Evolutionary conservation across 2,888 invertebrate genomes (phyloP).

Genomic region (Melinopterus prodromus): DNA sequence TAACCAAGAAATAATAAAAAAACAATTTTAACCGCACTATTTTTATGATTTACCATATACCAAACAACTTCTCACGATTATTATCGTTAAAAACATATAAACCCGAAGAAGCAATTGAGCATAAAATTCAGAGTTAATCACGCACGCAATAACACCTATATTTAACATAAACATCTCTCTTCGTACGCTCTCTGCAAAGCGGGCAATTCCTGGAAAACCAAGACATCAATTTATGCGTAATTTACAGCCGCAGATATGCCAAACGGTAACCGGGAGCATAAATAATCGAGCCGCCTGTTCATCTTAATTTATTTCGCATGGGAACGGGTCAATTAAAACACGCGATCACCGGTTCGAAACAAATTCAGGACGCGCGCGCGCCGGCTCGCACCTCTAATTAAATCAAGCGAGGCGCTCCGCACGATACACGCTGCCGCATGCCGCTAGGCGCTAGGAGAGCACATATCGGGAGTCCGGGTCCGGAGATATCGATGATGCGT

Average conservation of each 20-base stretch:
- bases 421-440: no score
- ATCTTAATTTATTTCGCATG: not conserved
- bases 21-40: no score
- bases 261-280: not conserved
- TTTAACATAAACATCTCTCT: conserved; percentile 4
- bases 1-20: no score
- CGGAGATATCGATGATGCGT: no score
- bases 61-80: not conserved
- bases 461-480: no score
- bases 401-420: not conserved
- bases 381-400: not conserved
- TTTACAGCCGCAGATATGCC: not conserved
- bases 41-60: not conserved
- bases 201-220: not conserved
- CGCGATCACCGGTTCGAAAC: not conserved
- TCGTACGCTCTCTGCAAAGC: not conserved
- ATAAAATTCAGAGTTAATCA: not conserved
- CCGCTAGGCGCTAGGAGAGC: no score
- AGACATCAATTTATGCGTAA: not conserved
- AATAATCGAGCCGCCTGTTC: not conserved
- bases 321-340: not conserved
- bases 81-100: not conserved
- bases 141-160: not conserved
- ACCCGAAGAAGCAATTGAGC: not conserved
- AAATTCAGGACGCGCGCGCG: not conserved